These are phyloP conservation scores for Crocodylus rhombifer DNA, from an alignment of 2,797 vertebrate genomes.

Conservation along the genomic window DNA sequence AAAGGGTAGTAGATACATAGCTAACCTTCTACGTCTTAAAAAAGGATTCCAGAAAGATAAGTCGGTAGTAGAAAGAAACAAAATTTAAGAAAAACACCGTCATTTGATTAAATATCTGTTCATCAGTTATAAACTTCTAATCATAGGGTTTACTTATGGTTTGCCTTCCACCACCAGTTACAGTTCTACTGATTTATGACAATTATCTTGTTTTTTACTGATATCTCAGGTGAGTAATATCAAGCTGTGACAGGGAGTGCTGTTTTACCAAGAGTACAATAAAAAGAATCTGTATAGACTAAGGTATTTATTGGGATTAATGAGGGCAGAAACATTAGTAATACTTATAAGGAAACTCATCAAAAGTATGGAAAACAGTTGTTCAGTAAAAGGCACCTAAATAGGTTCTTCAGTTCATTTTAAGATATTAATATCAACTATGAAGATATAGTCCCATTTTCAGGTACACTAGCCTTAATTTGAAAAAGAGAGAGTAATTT, in stretches of 20 bases:
- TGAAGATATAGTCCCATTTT: not conserved
- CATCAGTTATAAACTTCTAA: conserved; percentile 54
- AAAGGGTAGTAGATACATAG: conserved; percentile 8
- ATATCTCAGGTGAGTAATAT: conserved; percentile 67
- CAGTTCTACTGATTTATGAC: conserved; percentile 75
- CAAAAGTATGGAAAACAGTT: not conserved
- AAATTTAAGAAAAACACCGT: conserved; percentile 24
- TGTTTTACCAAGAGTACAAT: conserved; percentile 47
- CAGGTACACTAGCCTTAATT: not conserved
- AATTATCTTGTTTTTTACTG: conserved; percentile 65
- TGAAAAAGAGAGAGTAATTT: not conserved
- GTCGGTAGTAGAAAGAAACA: conserved; percentile 5
- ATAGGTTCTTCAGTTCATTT: not conserved
- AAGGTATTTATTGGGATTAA: conserved; percentile 57
- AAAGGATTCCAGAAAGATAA: conserved; percentile 50
- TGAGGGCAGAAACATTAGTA: conserved; percentile 25
- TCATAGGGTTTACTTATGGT: conserved; percentile 67
- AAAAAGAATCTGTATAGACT: conserved; percentile 18
- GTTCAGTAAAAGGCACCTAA: not conserved
- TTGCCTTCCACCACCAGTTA: conserved; percentile 77
- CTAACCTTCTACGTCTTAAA: not conserved
- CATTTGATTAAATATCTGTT: conserved; percentile 35
- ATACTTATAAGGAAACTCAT: not conserved
- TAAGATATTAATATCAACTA: fast-evolving
- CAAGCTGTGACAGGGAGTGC: conserved; percentile 48